Evolutionary conservation across 2,797 vertebrate genomes (phyloP).

Genomic region (Trachurus trachurus): DNA sequence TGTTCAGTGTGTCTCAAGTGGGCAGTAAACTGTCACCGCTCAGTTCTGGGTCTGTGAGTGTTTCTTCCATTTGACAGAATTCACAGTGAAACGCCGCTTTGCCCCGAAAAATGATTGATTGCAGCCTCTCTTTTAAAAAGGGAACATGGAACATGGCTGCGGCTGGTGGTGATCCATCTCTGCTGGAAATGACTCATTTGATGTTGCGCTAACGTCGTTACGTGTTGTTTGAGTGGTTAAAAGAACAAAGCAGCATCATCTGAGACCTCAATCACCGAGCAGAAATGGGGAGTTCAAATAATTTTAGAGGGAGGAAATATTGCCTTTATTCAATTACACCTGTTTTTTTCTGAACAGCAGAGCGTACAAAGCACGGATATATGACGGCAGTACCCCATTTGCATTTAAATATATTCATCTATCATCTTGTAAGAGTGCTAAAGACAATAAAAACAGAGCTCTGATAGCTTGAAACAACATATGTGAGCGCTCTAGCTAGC

Average conservation of each 20-base stretch:
- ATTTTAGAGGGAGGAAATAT: constrained; percentile 44
- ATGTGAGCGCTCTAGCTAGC: constrained; percentile 31
- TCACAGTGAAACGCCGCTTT: constrained; percentile 16
- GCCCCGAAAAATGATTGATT: constrained; percentile 52
- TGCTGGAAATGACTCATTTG: constrained; percentile 33
- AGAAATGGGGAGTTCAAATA: constrained; percentile 17
- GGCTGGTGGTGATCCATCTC: constrained; percentile 56
- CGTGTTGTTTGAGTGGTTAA: constrained; percentile 41
- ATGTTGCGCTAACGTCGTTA: constrained; percentile 43
- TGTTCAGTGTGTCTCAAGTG: constrained; percentile 34
- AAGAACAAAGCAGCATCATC: constrained; percentile 46
- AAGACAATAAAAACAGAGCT: constrained; percentile 38
- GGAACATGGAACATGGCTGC: constrained; percentile 17
- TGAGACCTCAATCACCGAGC: constrained; percentile 46
- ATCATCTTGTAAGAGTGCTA: constrained; percentile 48
- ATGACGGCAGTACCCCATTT: constrained; percentile 61
- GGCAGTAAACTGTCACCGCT: constrained; percentile 49
- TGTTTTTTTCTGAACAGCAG: constrained; percentile 14
- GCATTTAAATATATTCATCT: constrained; percentile 75
- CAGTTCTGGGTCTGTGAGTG: constrained; percentile 6
- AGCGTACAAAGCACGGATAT: constrained; percentile 23
- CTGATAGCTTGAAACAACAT: constrained; percentile 20
- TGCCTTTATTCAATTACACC: constrained; percentile 56
- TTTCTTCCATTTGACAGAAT: constrained; percentile 42
- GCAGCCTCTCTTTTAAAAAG: constrained; percentile 21